These are phyloP conservation scores for Zoanthus gigantus DNA, from an alignment of 92 coral and sea anemone genomes.

Conservation along the genomic window DNA sequence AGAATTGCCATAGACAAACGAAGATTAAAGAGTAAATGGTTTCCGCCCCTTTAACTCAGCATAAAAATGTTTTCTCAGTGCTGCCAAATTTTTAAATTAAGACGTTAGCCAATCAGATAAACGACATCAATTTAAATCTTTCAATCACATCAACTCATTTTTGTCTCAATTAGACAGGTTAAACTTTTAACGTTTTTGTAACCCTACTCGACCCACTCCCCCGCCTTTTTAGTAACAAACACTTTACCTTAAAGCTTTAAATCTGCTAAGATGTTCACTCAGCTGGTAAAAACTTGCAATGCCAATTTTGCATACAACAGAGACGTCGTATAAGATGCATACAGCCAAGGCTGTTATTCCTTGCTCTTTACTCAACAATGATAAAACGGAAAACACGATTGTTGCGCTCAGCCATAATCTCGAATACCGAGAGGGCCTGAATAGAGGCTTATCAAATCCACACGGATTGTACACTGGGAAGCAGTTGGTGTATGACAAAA, in stretches of 20 bases:
- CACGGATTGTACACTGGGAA: slow-evolving; percentile 8
- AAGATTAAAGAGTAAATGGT: too few relatives aligned
- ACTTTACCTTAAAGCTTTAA: slow-evolving; percentile 57
- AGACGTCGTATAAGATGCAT: slow-evolving; percentile 72
- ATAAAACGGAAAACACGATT: slow-evolving; percentile 53
- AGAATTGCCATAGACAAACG: too few relatives aligned
- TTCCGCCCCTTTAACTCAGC: too few relatives aligned
- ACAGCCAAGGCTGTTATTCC: slow-evolving; percentile 79
- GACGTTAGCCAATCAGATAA: too few relatives aligned
- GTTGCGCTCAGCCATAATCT: slow-evolving; percentile 64
- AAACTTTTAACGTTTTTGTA: neutral
- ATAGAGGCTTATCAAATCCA: slow-evolving; percentile 13
- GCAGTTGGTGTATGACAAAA: slow-evolving; percentile 71
- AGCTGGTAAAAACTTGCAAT: slow-evolving; percentile 17
- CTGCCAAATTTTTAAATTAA: too few relatives aligned
- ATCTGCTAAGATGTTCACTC: slow-evolving; percentile 4
- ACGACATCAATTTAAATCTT: too few relatives aligned
- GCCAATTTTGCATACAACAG: slow-evolving; percentile 58
- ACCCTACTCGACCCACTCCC: neutral
- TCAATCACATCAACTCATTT: too few relatives aligned
- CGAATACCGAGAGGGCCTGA: slow-evolving; percentile 62
- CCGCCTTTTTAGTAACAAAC: neutral
- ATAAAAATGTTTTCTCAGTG: too few relatives aligned
- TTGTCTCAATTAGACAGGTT: too few relatives aligned
- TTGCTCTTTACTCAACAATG: slow-evolving; percentile 82